Evolutionary conservation across 1,140 invertebrate genomes (phyloP), one percentile per base, ranked within the genome.

Genomic region (Cheumatopsyche charites): DNA sequence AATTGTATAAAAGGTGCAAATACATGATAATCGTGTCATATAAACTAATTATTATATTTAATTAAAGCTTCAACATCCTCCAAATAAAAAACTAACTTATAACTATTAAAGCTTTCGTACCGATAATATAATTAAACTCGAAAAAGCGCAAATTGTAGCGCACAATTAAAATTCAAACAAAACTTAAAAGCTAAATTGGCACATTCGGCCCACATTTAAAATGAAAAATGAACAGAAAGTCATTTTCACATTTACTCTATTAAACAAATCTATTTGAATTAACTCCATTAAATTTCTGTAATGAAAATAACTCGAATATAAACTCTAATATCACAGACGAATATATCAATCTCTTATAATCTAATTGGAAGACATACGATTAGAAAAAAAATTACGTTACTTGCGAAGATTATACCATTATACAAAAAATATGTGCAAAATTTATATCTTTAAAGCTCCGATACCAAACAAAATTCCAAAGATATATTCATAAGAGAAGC

Each of bases 71-170:
- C 17, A 15, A 15, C 17, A 19, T 49, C 13, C 3, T 4, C 42
- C n/a, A 1, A 42, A 42, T 42, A 11, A 42, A 63, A 42, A 43
- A 17, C 19, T 63, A 45, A 47, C 63, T 66, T 66, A 66, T 11
- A 66, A 23, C 42, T 66, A 66, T 66, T 66, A 66, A 66, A 66
- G 63, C 63, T 66, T 66, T 66, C 21, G 13, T 66, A 45, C 42
- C 36, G 45, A 47, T 42, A 63, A 42, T 42, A 12, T 0, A 63
- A 63, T 5, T 1, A 25, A 58, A 58, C 13, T 19, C 4, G 13
- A 45, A 52, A 52, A 52, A 52, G 47, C 47, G 47, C 47, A 15
- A 52, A 52, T 9, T 52, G 19, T 17, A 17, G 1, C 15, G 15
- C 47, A 15, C 47, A 7, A 52, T 17, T n/a, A n/a, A n/a, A n/a